Base-by-base conservation (phyloP, 2,888 invertebrate species). In the Apodemia zela region DNA sequence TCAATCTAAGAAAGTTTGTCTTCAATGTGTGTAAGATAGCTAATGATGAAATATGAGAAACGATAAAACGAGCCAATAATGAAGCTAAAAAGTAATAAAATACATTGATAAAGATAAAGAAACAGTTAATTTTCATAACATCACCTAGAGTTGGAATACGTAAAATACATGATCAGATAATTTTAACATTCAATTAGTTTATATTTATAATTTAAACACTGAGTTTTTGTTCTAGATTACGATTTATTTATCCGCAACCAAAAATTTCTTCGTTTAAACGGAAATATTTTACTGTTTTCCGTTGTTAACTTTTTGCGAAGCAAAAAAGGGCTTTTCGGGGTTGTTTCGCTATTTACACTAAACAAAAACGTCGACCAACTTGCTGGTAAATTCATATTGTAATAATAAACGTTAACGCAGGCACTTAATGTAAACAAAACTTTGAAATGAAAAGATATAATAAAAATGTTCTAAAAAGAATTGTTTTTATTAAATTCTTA, bases 401-500 rank as follows among this genome's bases (percentile, higher is more conserved):
- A 57, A 38, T 45, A 45, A 45, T 45, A 45, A 45, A 45, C 45
- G 15, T 45, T n/a, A 15, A 45, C 45, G 15, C 15, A 45, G 45
- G 15, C 45, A 45, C 45, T 45, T 45, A n/a, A n/a, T 45, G 42
- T 45, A 45, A 45, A 45, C 42, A 45, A 45, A 45, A 15, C n/a
- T 45, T 45, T n/a, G 42, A n/a, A 45, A 45, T n/a, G 5, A 45
- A 45, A 45, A 21, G 13, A 7, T 49, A 21, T 1, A 51, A n/a
- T 29, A 51, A 35, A 58, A 65, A 45, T 45, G 42, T 15, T 45
- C 6, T n/a, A n/a, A 58, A 60, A 38, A 29, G 18, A 42, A 63
- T 60, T 60, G 57, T n/a, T 21, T 42, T 42, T 29, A 61, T 13
- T 7, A 49, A 70, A 73, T 67, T 73, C 67, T 73, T 70, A 70